Conservation (phyloP, 1,140 invertebrate species). For the Orussus abietinus region DNA sequence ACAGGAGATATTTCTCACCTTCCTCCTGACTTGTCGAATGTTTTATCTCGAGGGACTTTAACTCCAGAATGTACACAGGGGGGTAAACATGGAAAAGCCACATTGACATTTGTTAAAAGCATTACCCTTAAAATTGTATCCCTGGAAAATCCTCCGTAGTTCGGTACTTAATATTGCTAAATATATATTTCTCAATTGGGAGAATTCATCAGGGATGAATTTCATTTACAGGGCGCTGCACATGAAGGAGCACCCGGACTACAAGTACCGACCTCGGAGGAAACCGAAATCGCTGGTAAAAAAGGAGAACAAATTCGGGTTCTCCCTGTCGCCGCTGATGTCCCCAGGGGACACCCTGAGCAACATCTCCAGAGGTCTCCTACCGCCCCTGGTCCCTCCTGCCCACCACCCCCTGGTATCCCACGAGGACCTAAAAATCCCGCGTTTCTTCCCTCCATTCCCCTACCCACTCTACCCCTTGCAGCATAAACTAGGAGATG, state of each 20-base stretch:
- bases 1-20: too few relatives aligned
- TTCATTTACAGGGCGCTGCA: constrained; percentile 75
- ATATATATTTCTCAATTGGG: too few relatives aligned
- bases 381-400: constrained; percentile 60
- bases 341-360: constrained; percentile 47
- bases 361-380: constrained; percentile 57
- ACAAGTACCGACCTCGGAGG: constrained; percentile 88
- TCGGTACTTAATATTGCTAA: too few relatives aligned
- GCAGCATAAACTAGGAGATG: constrained; percentile 60
- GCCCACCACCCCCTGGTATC: constrained; percentile 55
- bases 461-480: constrained; percentile 69
- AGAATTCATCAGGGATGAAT: too few relatives aligned
- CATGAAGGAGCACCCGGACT: constrained; percentile 96
- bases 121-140: too few relatives aligned
- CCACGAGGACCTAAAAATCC: constrained; percentile 64
- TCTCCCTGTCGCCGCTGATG: constrained; percentile 61
- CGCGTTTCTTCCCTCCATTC: constrained; percentile 66
- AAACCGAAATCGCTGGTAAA: constrained; percentile 80
- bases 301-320: constrained; percentile 71
- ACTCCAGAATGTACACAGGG: too few relatives aligned
- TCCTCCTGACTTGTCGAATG: too few relatives aligned
- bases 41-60: too few relatives aligned
- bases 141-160: too few relatives aligned
- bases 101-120: too few relatives aligned
- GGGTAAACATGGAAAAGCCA: too few relatives aligned